Percentiles rank a stretch among this genome's conserved stretches.
Conservation (phyloP, 1,140 invertebrate genomes). For the Halesus radiatus region DNA sequence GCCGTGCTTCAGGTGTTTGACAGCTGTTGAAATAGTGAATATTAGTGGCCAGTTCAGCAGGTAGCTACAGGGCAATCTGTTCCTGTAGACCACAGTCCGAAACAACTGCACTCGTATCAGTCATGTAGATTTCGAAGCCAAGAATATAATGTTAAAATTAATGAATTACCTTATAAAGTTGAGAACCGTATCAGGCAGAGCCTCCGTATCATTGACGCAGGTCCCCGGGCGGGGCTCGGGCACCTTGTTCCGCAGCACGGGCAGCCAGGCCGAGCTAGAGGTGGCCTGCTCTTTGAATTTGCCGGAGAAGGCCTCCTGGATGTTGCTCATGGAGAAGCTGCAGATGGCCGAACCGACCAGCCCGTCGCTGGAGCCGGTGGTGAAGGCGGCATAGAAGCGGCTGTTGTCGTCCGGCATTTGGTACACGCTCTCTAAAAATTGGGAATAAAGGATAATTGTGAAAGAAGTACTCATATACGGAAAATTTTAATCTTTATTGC, state of each 20-base stretch:
- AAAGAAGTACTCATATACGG: too few species aligned
- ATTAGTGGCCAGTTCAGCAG: too few species aligned
- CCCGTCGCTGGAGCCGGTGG: constrained; percentile 87
- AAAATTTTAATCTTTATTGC: too few species aligned
- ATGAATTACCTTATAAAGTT: constrained; percentile 84
- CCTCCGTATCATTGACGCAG: constrained; percentile 87
- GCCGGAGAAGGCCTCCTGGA: constrained; percentile 87
- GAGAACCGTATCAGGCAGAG: constrained; percentile 83
- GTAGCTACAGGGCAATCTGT: too few species aligned
- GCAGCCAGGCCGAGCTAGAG: constrained; percentile 81
- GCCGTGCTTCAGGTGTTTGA: too few species aligned
- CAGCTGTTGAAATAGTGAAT: too few species aligned
- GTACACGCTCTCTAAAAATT: constrained; percentile 82
- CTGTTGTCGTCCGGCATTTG: constrained; percentile 85
- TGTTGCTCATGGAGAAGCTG: constrained; percentile 85
- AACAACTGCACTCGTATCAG: too few species aligned
- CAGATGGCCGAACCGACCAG: constrained; percentile 91
- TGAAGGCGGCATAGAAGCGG: constrained; percentile 91
- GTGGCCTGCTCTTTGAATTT: constrained; percentile 93
- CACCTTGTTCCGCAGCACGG: constrained; percentile 77
- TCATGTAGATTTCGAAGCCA: too few species aligned
- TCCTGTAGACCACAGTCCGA: too few species aligned
- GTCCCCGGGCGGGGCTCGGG: constrained; percentile 87
- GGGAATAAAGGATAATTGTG: background rate
- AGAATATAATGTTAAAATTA: background rate